Evolutionary conservation across 64 coral and sea anemone species (phyloP), one percentile per base, ranked within the genome.

Genomic region (Dendrophyllia cribrosa): DNA sequence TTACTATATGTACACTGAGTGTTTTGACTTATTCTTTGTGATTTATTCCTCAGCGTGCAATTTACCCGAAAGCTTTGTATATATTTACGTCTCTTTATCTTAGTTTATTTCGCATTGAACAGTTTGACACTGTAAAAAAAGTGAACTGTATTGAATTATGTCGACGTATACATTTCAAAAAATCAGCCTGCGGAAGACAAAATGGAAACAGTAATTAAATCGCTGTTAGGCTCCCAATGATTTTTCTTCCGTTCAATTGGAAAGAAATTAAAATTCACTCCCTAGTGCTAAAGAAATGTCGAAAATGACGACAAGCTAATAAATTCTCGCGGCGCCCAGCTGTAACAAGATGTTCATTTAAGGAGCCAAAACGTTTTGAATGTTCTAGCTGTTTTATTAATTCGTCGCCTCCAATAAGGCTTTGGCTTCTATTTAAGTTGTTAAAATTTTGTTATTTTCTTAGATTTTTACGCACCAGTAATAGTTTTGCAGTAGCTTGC

Each of bases 321-420:
- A 34, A 34, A 34, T 34, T 34, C 34, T 34, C 34, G 34, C 34
- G 5, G 17, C n/a, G 6, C 19, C 61, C 60, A 67, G 80, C 62
- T 84, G 62, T 9, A 51, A 67, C 61, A 66, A 84, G 60, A 67
- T 52, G 80, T 68, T 51, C 43, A 44, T 26, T 63, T 45, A 48
- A 64, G n/a, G n/a, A 44, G 59, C 22, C 14, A 82, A 63, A 64
- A 34, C 34, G 34, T 34, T 34, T 34, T 34, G 34, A 34, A 34
- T 34, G 34, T 34, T 34, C 34, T 34, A 34, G 17, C 20, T 47
- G 7, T 82, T 82, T 82, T 75, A 26, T 82, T 58, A 12, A 44
- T 79, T 79, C 43, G 9, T 64, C 19, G 59, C 58, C 24, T 34
- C 34, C 34, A 34, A 34, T 34, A 34, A 34, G 34, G 34, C 34